Evolutionary conservation across 2,888 invertebrate species (phyloP).

Genomic region (Craniophora ligustri): DNA sequence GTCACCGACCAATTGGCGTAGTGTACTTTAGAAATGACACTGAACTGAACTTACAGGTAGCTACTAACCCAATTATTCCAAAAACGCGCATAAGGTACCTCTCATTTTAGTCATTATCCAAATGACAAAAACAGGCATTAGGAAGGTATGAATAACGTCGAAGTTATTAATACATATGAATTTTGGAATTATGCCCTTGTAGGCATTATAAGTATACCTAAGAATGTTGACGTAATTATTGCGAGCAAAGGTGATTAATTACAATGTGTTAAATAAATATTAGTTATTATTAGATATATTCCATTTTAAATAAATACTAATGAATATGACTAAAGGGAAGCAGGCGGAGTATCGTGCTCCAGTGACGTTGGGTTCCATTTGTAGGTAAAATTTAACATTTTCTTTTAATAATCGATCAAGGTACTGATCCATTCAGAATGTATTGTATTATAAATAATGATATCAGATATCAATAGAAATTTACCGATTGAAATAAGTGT

Average conservation of each 20-base stretch:
- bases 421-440: conserved; percentile 7
- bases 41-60: too few species aligned
- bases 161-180: too few species aligned
- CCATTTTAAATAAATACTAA: not conserved
- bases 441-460: conserved; percentile 47
- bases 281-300: not conserved
- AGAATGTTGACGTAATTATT: not conserved
- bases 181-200: too few species aligned
- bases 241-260: not conserved
- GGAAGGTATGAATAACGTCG: too few species aligned
- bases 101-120: too few species aligned
- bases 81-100: too few species aligned
- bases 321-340: conserved; percentile 6
- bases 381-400: not conserved
- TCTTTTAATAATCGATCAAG: not conserved
- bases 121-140: too few species aligned
- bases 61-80: too few species aligned
- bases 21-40: too few species aligned
- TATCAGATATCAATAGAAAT: conserved; percentile 59
- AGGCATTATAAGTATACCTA: not conserved
- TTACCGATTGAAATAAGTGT: conserved; percentile 59
- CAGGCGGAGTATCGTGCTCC: conserved; percentile 5
- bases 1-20: not conserved
- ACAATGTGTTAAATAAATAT: not conserved
- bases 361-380: not conserved